Conservation (phyloP, 1,140 invertebrate genomes). For the Anadara kagoshimensis region DNA sequence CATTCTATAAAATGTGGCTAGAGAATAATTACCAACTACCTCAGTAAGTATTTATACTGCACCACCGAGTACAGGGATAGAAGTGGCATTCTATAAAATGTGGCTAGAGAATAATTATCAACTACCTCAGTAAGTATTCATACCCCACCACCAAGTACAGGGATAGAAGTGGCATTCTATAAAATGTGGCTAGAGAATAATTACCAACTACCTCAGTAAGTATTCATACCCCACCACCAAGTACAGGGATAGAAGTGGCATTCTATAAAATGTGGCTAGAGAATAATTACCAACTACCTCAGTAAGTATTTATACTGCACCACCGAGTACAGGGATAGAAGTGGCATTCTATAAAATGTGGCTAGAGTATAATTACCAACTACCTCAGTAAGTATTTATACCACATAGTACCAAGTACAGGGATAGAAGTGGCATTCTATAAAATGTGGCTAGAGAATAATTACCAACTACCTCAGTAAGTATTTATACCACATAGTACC, state of each 20-base stretch:
- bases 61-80: slow-evolving; percentile 80
- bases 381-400: slow-evolving; percentile 77
- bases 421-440: slow-evolving; percentile 81
- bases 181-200: slow-evolving; percentile 87
- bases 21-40: slow-evolving; percentile 85
- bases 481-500: slow-evolving; percentile 74
- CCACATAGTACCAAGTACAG: slow-evolving; percentile 86
- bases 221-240: no score
- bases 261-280: slow-evolving; percentile 86
- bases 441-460: slow-evolving; percentile 87
- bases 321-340: slow-evolving; percentile 79
- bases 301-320: slow-evolving; percentile 54
- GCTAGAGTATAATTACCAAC: slow-evolving; percentile 83
- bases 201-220: slow-evolving; percentile 79
- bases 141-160: slow-evolving; percentile 75
- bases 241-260: slow-evolving; percentile 81
- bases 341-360: slow-evolving; percentile 85
- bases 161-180: slow-evolving; percentile 81
- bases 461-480: slow-evolving; percentile 79
- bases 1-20: slow-evolving; percentile 85
- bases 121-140: slow-evolving; percentile 76
- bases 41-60: slow-evolving; percentile 61
- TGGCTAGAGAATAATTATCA: slow-evolving; percentile 85
- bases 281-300: slow-evolving; percentile 83
- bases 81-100: slow-evolving; percentile 84